Evolutionary conservation across 2,888 invertebrate genomes (phyloP), one percentile per base, ranked within the genome.

Genomic region (Melieria omissa): DNA sequence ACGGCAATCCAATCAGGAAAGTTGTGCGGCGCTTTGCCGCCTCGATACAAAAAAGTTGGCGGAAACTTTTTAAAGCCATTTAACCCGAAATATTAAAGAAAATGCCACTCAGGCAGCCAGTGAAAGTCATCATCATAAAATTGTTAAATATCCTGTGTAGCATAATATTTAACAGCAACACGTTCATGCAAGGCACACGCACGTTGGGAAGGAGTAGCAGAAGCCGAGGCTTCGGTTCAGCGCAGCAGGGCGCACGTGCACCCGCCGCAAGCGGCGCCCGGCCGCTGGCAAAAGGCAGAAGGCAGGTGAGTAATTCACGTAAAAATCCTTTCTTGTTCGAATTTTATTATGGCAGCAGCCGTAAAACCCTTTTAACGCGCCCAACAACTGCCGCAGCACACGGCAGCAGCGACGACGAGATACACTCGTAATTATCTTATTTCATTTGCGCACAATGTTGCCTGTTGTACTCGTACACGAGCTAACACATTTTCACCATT

Each of bases 401-500:
- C 46, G 16, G 52, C 49, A 49, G 52, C 8, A 6, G 29, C 29
- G 2, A 29, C 29, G 2, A 29, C 29, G 29, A 29, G 29, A 49
- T 49, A n/a, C 49, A 12, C n/a, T 49, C 9, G 60, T 60, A 60
- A 60, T 60, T 42, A 60, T 29, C 60, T 7, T 42, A 60, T 29
- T 60, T 49, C 49, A 49, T 49, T 49, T 49, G 9, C 29, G 42
- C 44, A 42, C 5, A n/a, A 41, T 9, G 41, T 58, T 42, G 7
- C 12, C 44, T 60, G 58, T 41, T 60, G 60, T 10, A n/a, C 12
- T 14, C 47, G 14, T 14, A 46, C 46, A 46, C 29, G 49, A 55
- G 29, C 29, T n/a, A 55, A 70, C 70, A 70, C 44, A 64, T 58
- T 70, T 64, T 49, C 49, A 57, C 46, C 58, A 70, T 70, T 65